Evolutionary conservation across 2,113 vertebrate species (phyloP).

Genomic region (Prunella himalayana): DNA sequence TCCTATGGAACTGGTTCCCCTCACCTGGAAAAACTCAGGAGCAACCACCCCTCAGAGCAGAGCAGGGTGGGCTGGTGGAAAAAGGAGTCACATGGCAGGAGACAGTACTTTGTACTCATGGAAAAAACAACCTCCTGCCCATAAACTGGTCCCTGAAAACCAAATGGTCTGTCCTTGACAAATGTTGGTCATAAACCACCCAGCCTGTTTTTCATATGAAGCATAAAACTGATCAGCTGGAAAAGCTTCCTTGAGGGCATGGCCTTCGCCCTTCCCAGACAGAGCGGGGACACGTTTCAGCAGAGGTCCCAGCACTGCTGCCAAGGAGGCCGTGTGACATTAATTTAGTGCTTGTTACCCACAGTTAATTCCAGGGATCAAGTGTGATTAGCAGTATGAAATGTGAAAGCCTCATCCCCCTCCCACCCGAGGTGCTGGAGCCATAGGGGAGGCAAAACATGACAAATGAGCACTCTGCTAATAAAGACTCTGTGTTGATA

Average conservation of each 20-base stretch:
- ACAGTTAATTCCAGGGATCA: constrained; percentile 18
- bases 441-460: not conserved
- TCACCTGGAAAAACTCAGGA: not conserved
- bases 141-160: not conserved
- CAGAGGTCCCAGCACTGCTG: not conserved
- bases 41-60: not conserved
- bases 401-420: not conserved
- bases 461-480: not conserved
- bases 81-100: not conserved
- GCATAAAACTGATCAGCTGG: not conserved
- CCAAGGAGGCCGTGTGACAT: not conserved
- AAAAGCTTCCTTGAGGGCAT: not conserved
- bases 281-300: not conserved
- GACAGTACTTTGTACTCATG: not conserved
- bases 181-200: not conserved
- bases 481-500: not conserved
- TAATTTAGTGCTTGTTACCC: not conserved
- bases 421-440: not conserved
- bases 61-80: not conserved
- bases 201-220: not conserved
- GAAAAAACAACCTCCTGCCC: not conserved
- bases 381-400: not conserved
- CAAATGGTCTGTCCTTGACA: not conserved
- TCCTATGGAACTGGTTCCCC: not conserved
- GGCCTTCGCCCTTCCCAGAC: not conserved